Evolutionary conservation across 2,888 invertebrate species (phyloP), one percentile per base, ranked within the genome.

Genomic region (Acanthopleura granulata): DNA sequence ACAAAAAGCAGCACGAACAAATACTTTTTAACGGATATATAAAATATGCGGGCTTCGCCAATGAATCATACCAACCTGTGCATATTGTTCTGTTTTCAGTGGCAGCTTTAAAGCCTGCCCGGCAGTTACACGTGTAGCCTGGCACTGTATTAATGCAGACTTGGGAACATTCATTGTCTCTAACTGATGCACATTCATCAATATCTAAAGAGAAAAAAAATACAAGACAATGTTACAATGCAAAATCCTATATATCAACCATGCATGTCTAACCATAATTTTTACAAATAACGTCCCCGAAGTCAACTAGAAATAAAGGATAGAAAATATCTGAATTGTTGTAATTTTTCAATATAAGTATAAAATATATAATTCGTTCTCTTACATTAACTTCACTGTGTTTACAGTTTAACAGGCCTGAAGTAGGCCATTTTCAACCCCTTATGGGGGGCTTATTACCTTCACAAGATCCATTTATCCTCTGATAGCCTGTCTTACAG

Each of bases 401-500:
- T 6, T 6, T 9, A 3, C 40, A 40, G 40, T 40, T 40, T 40
- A n/a, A n/a, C n/a, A n/a, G n/a, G n/a, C n/a, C n/a, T n/a, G n/a
- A n/a, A n/a, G 40, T 40, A 40, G 9, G 40, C 40, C 40, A 40
- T 40, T 40, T 40, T 9, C 40, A 40, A 6, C 40, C 40, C n/a
- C n/a, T n/a, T n/a, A n/a, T n/a, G n/a, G n/a, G n/a, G n/a, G n/a
- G n/a, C n/a, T n/a, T n/a, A n/a, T 73, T n/a, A 77, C 78, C 72
- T n/a, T 30, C 16, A 71, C 76, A 76, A 22, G 16, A 16, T 16
- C 49, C 73, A 51, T 50, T 69, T 29, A 16, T 50, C 0, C 30
- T 74, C 27, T 16, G 62, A 57, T 69, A 78, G 1, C 78, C 78
- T 1, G 11, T 25, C 12, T 70, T 22, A 30, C 78, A 78, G 22